A percentile compares a stretch with the other conserved stretches of the same genome.
Conservation (phyloP, 1,140 invertebrate genomes). For the Ceratina calcarata region DNA sequence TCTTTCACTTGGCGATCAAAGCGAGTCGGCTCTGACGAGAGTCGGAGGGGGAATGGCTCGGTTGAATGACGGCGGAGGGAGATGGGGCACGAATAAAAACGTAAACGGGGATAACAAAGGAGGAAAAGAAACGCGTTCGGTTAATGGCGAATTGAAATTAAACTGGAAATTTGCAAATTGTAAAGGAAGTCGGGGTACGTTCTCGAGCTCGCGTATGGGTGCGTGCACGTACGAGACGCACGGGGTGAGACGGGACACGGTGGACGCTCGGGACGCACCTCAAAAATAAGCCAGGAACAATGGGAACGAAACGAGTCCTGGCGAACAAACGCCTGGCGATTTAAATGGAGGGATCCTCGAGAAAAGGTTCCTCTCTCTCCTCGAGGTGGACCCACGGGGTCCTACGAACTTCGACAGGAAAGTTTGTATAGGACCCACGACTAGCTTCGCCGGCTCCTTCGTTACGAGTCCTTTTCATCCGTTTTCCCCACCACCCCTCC, state of each 20-base stretch:
- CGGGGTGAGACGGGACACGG: slow-evolving; percentile 15
- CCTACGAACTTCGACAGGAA: slow-evolving; percentile 52
- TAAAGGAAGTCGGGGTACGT: slow-evolving; percentile 36
- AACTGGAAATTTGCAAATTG: slow-evolving; percentile 63
- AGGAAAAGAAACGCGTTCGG: slow-evolving; percentile 28
- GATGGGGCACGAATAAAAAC: neutral
- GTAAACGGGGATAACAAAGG: slow-evolving; percentile 1
- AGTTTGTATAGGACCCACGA: slow-evolving; percentile 67
- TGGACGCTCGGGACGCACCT: slow-evolving; percentile 64
- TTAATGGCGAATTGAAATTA: slow-evolving; percentile 47
- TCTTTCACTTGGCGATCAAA: neutral
- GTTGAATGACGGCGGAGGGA: too few species aligned
- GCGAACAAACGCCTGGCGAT: slow-evolving; percentile 67
- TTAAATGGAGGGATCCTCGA: slow-evolving; percentile 64
- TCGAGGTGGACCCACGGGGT: slow-evolving; percentile 56
- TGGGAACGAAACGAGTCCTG: slow-evolving; percentile 63
- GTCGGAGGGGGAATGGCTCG: too few species aligned
- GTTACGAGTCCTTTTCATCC: slow-evolving; percentile 48
- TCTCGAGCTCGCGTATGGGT: slow-evolving; percentile 40
- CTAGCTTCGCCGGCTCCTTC: slow-evolving; percentile 45
- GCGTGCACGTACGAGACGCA: neutral
- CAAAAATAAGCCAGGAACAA: slow-evolving; percentile 73
- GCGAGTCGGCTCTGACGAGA: neutral
- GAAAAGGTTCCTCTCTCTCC: slow-evolving; percentile 44
- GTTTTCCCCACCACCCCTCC: slow-evolving; percentile 18